Evolutionary conservation across 2,888 invertebrate species (phyloP).

Genomic region (Prostheceraeus crozeri): DNA sequence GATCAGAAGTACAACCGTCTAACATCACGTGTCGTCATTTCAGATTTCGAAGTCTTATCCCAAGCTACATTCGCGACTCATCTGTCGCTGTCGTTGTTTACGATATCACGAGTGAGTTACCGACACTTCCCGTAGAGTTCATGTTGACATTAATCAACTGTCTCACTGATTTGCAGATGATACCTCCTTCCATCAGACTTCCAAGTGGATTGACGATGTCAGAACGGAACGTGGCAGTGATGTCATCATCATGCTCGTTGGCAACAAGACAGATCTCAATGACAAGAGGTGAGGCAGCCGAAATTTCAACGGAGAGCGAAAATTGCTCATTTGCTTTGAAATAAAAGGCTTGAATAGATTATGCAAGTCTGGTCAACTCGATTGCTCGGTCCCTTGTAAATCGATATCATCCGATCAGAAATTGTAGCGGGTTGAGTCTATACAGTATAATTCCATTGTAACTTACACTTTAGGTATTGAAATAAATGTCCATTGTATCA

Average conservation of each 20-base stretch:
- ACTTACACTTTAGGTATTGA: no score
- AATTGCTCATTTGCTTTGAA: no score
- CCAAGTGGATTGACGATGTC: slow-evolving; percentile 99
- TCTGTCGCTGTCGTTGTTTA: slow-evolving; percentile 74
- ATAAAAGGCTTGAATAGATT: no score
- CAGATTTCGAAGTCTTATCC: slow-evolving; percentile 81
- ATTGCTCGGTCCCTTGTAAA: no score
- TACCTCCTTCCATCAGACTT: slow-evolving; percentile 98
- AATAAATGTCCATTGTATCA: no score
- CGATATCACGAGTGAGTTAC: slow-evolving; percentile 30
- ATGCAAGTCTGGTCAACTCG: no score
- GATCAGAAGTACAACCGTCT: no score
- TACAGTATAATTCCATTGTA: no score
- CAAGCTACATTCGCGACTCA: slow-evolving; percentile 95
- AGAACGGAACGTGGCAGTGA: slow-evolving; percentile 96
- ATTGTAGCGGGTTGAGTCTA: no score
- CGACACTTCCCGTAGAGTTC: neutral
- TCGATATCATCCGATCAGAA: no score
- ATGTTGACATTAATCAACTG: neutral
- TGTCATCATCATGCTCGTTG: slow-evolving; percentile 96
- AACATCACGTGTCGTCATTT: no score
- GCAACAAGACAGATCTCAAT: slow-evolving; percentile 90
- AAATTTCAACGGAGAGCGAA: no score
- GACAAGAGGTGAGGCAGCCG: slow-evolving; percentile 30
- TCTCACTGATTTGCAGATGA: slow-evolving; percentile 64